Conservation (phyloP, 2,113 vertebrate species). For the Glareola pratincola region DNA sequence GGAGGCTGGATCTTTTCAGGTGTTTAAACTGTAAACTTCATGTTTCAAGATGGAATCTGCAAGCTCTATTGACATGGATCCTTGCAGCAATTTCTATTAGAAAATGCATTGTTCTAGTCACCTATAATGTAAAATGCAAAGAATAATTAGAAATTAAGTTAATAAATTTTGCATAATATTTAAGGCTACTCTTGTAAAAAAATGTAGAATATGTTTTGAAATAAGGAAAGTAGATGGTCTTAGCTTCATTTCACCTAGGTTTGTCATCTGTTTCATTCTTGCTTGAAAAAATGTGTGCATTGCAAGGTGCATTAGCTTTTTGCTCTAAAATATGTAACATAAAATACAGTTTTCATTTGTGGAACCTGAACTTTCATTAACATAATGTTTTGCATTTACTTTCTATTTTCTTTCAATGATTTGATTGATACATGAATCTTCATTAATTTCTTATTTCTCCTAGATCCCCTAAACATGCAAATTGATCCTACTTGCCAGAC, state of each 20-base stretch:
- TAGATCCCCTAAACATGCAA: background rate
- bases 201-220: background rate
- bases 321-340: background rate
- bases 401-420: background rate
- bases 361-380: background rate
- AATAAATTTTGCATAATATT: background rate
- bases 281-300: background rate
- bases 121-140: background rate
- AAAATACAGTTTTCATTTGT: background rate
- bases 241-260: background rate
- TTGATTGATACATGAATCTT: background rate
- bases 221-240: background rate
- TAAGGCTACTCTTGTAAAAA: background rate
- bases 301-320: background rate
- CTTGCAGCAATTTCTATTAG: background rate
- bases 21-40: background rate
- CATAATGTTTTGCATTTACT: background rate
- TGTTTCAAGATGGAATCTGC: background rate
- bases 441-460: background rate
- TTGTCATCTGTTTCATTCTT: background rate
- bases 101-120: background rate
- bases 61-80: background rate
- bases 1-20: background rate
- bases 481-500: background rate
- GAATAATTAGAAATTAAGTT: background rate